Evolutionary conservation across 2,113 vertebrate species (phyloP), one percentile per base, ranked within the genome.

Genomic region (Seriola rivoliana): DNA sequence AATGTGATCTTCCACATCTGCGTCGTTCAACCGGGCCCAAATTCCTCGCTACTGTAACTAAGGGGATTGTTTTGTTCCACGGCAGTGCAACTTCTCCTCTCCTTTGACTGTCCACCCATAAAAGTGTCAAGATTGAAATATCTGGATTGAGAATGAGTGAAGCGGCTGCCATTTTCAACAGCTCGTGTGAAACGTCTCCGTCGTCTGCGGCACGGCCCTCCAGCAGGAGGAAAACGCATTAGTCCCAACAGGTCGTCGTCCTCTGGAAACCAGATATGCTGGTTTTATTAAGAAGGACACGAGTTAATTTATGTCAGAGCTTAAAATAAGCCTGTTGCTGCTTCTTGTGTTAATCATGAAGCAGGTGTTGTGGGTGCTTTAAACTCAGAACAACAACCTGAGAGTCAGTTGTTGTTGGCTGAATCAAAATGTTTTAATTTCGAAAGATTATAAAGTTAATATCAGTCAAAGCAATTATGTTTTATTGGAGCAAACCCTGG

Each of bases 171-270:
- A 52, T 92, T 93, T 91, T 93, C 91, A 85, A 46, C 87, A 85
- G 78, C 80, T 90, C 86, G 91, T 80, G 87, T 76, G 83, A 93
- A 84, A 90, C 55, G 71, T 82, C 81, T 90, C 79, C 70, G 83
- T 93, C 54, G 40, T 58, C 80, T 36, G 85, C 69, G 29, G 62
- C 70, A 55, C 44, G 57, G 74, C 78, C 81, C 74, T 65, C 73
- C 67, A 82, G 88, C 95, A 95, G 93, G 79, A 95, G 94, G 95
- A 90, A 93, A 95, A 95, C 12, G 71, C 93, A 95, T 95, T 94
- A 95, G 91, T 78, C 85, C 80, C 72, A 32, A 88, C 21, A 52
- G 84, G 84, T 78, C 44, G 40, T 0, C 46, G 84, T 79, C 32
- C 82, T 71, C 69, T 9, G 9, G 94, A 94, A 95, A 96, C 93